Evolutionary conservation across 37 sponge, comb jelly and placozoan species (phyloP).

Genomic region (Diacarnus erythraeanus): DNA sequence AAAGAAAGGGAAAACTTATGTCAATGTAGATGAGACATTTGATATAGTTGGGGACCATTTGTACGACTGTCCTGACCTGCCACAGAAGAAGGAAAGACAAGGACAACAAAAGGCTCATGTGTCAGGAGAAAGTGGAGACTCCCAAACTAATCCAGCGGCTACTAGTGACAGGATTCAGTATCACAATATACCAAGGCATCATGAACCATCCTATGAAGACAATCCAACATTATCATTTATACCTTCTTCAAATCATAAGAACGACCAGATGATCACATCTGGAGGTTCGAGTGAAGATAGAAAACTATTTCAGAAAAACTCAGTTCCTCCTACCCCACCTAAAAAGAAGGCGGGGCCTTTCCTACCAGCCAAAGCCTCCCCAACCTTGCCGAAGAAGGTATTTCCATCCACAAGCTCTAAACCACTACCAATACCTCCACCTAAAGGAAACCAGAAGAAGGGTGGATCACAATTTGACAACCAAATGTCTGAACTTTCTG

Average conservation of each 20-base stretch:
- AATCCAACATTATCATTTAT: not conserved
- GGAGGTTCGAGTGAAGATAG: too few relatives aligned
- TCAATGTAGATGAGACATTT: not conserved
- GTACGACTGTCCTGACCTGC: not conserved
- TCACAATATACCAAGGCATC: not conserved
- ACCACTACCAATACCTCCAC: not conserved
- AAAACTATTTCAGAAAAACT: too few relatives aligned
- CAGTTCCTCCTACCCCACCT: too few relatives aligned
- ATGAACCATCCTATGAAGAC: not conserved
- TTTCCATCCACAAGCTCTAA: not conserved
- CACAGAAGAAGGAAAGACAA: too few relatives aligned
- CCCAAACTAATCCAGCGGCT: not conserved
- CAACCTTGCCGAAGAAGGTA: too few relatives aligned
- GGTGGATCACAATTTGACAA: not conserved
- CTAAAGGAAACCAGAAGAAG: not conserved
- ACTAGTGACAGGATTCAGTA: not conserved
- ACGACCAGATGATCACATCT: too few relatives aligned
- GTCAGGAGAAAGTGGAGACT: too few relatives aligned
- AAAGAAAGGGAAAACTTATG: not conserved
- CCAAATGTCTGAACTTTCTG: not conserved
- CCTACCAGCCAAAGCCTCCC: not conserved
- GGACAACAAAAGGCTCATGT: too few relatives aligned
- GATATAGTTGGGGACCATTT: not conserved
- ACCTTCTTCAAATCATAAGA: not conserved
- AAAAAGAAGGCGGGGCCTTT: too few relatives aligned